Evolutionary conservation across 2,797 vertebrate genomes (phyloP).

Genomic region (Hemibagrus guttatus): DNA sequence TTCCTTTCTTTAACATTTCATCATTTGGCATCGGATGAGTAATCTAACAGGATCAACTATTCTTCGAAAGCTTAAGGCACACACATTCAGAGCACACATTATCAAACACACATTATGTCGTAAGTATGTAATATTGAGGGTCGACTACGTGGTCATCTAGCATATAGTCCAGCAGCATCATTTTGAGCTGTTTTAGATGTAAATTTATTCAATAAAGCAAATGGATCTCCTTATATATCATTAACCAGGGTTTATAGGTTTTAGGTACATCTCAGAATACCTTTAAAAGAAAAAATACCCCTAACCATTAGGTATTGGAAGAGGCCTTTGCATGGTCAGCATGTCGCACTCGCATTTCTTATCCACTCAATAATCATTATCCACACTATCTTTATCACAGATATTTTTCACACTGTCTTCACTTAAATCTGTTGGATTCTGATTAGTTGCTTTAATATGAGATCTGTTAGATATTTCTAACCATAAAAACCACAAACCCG

Average conservation of each 20-base stretch:
- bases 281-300: too few relatives aligned
- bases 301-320: neutral
- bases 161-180: neutral
- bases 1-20: neutral
- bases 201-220: neutral
- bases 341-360: neutral
- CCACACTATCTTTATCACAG: neutral
- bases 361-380: too few relatives aligned
- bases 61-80: neutral
- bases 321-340: neutral
- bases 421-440: neutral
- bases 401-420: neutral
- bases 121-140: neutral
- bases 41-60: neutral
- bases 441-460: neutral
- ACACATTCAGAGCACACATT: too few relatives aligned
- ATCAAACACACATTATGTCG: neutral
- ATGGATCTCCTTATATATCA: too few relatives aligned
- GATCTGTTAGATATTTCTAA: too few relatives aligned
- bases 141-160: neutral
- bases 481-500: too few relatives aligned
- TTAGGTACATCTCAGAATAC: neutral
- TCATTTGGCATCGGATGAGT: too few relatives aligned
- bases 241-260: neutral
- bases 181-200: neutral